Evolutionary conservation across 1,140 invertebrate genomes (phyloP), one percentile per base, ranked within the genome.

Genomic region (Globodera ellingtonae): DNA sequence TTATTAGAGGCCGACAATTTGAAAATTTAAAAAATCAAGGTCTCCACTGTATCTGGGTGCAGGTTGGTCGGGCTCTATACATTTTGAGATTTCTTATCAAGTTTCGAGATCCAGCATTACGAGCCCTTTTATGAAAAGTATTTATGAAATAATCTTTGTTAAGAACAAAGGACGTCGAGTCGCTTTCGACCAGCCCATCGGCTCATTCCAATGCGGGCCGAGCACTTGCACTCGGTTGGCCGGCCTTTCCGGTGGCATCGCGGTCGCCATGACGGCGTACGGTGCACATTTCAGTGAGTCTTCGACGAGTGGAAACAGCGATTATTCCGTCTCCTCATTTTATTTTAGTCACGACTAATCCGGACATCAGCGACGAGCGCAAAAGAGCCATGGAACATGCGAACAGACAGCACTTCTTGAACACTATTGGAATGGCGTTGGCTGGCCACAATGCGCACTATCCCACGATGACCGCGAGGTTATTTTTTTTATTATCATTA

Each of bases 201-300:
- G 67, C n/a, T 13, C 5, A 8, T 62, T 67, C 18, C 62, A 77
- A 46, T 77, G 75, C 35, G 75, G 75, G 21, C 50, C 75, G 13
- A 18, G 50, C 15, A 6, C 8, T 67, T 62, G 21, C 48, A 69
- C 48, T 48, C 52, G 69, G 47, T 8, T 77, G 5, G 75, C 75
- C 46, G 75, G 75, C 9, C 6, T 77, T 67, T 77, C 75, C 10
- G 75, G 75, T 7, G 75, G 62, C 9, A 44, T 69, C 15, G 75
- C 75, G 7, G 75, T 77, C 21, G 75, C 75, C 46, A 35, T 77
- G 13, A 62, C 59, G 7, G 75, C 75, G 9, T 77, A 77, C 48
- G 75, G 62, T 18, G 62, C 75, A 77, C 75, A 77, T 67, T 77
- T 77, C n/a, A 50, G 75, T 77, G 50, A 67, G 10, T 65, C n/a